Base-by-base conservation (phyloP, 2,888 invertebrate species). In the Sinotaia quadrata region DNA sequence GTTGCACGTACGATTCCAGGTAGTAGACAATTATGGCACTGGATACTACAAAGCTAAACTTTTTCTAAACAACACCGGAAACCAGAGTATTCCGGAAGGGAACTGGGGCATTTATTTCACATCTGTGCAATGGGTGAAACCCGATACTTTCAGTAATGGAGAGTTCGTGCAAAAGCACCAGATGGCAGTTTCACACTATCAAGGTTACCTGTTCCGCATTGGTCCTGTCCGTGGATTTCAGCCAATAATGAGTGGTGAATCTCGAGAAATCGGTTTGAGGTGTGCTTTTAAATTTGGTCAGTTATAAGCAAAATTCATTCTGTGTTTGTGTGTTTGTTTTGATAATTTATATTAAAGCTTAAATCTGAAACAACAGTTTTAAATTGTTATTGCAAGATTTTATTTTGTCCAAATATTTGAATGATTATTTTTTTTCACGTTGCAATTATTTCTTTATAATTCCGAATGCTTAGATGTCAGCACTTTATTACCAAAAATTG, bases 31-130 rank as follows among this genome's bases (percentile, higher is more conserved):
- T 49, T 67, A 61, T 62, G 75, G 71, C 7, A 44, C 34, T 2
- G 27, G 67, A 18, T 67, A 61, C 31, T 76, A 51, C 60, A 52
- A 61, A 31, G 76, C 72, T 24, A 62, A 44, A 4, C 24, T 77
- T 33, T 58, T 29, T 3, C 62, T 81, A 8, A 71, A 54, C 47
- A 83, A 84, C 62, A 68, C 37, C 2, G 80, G 81, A 7, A 44
- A 51, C n/a, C 34, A 44, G 7, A 31, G 70, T 1, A 67, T 84
- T 1, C 51, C 63, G 5, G 52, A 63, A 2, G 81, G 80, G 18
- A 76, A 75, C 57, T 84, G 83, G 84, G 75, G 68, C n/a, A 74
- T 84, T 12, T 81, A 81, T 56, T 78, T 82, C 33, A 76, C 77
- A 56, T 72, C 68, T 62, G 73, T 59, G 36, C 57, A 73, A 68